Evolutionary conservation across 1,140 invertebrate species (phyloP), one percentile per base, ranked within the genome.

Genomic region (Hormaphis cornu): DNA sequence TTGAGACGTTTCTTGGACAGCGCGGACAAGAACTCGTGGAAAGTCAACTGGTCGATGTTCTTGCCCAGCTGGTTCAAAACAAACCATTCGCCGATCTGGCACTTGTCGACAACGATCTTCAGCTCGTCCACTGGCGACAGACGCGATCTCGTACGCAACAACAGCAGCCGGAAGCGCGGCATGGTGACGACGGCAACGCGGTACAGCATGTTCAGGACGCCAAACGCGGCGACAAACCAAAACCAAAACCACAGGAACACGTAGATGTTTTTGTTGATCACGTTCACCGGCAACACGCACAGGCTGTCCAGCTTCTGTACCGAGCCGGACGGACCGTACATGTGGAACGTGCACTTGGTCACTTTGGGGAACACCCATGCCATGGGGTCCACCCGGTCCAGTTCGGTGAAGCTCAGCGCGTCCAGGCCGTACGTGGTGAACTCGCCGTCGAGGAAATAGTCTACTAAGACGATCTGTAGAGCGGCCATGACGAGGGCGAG

Each of bases 21-120:
- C 74, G 93, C 91, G 20, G 81, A 76, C 73, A 95, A 86, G 50
- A 95, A 81, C 75, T 93, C 89, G 74, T 91, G 89, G 79, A 89
- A 95, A 73, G 94, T 87, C 10, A 93, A 79, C 18, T 91, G 89
- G 77, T 95, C 91, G 77, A 95, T 92, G 78, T 95, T 95, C 81
- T 94, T 93, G 44, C 89, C 89, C 35, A 95, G 82, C 76, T 94
- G 89, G 78, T 94, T 93, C 1, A 95, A 83, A 66, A 95, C 83
- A 77, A 94, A 95, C 92, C 92, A 95, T 77, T 95, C 92, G 1
- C 92, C 91, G 73, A 95, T 90, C 76, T 91, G 87, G 77, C 89
- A 90, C 74, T 88, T 87, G 69, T 86, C 83, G 3, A 89, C 83
- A 71, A 96, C 89, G 1, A 81, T 81, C 74, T 90, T 86, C 24